Conservation (phyloP, 1,140 invertebrate species). For the Lucilia sericata region DNA sequence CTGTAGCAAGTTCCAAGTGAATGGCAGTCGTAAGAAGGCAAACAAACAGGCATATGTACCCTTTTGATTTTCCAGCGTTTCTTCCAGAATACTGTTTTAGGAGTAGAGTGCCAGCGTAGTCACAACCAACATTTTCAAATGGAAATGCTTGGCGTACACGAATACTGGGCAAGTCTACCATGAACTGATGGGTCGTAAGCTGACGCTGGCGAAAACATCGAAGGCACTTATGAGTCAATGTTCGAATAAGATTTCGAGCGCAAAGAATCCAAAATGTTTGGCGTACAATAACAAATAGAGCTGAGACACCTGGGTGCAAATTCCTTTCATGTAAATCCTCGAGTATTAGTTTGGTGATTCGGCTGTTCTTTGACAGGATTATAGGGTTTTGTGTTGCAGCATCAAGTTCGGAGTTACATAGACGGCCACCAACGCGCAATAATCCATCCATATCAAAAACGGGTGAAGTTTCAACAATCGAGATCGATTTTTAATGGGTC, state of each 20-base stretch:
- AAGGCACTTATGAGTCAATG: not conserved
- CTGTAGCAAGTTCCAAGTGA: not conserved
- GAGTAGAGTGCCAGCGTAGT: not conserved
- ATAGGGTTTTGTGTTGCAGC: not conserved
- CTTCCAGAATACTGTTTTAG: not conserved
- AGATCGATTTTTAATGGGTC: not conserved
- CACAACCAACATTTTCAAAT: not conserved
- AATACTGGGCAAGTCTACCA: not conserved
- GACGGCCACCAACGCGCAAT: not conserved
- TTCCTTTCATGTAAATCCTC: not conserved
- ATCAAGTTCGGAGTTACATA: not conserved
- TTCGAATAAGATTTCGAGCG: not conserved
- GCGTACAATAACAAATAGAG: not conserved
- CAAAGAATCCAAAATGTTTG: constrained; percentile 5
- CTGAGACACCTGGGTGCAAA: constrained; percentile 6
- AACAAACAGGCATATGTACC: not conserved
- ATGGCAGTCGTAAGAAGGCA: not conserved
- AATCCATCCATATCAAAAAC: not conserved
- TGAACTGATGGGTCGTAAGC: not conserved
- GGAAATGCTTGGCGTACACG: constrained; percentile 18
- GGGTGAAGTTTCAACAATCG: not conserved
- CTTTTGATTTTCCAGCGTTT: constrained; percentile 7
- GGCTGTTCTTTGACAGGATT: not conserved
- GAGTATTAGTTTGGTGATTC: not conserved
- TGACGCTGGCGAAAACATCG: constrained; percentile 26